A percentile compares a stretch with the other conserved stretches of the same genome.
Conservation (phyloP, 1,140 invertebrate genomes). For the Trypoxylus dichotomus region DNA sequence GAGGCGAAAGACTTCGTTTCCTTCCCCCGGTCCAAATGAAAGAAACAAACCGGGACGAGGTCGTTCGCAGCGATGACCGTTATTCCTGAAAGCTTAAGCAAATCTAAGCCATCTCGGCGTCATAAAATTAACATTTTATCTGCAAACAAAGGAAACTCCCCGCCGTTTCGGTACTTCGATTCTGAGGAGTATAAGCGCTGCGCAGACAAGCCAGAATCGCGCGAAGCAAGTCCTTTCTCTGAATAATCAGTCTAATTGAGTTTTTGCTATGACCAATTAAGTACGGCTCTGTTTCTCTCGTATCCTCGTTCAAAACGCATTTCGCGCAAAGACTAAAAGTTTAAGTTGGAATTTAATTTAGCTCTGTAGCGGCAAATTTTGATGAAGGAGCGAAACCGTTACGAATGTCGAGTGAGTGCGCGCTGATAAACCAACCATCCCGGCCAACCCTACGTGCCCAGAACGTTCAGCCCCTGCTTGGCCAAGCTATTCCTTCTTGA, state of each 20-base stretch:
- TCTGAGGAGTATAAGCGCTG: not conserved
- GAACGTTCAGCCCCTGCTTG: not conserved
- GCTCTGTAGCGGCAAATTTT: conserved; percentile 11
- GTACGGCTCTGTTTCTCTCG: not conserved
- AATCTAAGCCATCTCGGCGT: conserved; percentile 9
- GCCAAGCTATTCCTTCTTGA: not conserved
- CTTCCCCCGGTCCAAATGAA: not conserved
- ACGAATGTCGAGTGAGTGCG: conserved; percentile 1
- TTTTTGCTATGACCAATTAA: conserved; percentile 24
- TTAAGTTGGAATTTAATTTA: conserved; percentile 23
- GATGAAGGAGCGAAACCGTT: conserved; percentile 15
- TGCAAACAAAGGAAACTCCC: conserved; percentile 11
- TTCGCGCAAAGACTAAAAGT: conserved; percentile 16
- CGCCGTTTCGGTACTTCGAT: not conserved
- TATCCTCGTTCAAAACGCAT: not conserved
- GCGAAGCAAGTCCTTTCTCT: not conserved
- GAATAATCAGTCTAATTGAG: conserved; percentile 20
- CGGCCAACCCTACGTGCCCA: no score
- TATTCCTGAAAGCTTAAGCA: conserved; percentile 20
- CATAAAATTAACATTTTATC: conserved; percentile 26
- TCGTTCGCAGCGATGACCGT: conserved; percentile 16
- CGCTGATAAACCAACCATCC: conserved; percentile 10
- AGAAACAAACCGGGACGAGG: conserved; percentile 1
- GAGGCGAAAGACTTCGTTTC: not conserved
- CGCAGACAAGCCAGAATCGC: not conserved